Conservation (phyloP, 35 echinoderm and acorn worm genomes). For the Stichopus chloronotus region DNA sequence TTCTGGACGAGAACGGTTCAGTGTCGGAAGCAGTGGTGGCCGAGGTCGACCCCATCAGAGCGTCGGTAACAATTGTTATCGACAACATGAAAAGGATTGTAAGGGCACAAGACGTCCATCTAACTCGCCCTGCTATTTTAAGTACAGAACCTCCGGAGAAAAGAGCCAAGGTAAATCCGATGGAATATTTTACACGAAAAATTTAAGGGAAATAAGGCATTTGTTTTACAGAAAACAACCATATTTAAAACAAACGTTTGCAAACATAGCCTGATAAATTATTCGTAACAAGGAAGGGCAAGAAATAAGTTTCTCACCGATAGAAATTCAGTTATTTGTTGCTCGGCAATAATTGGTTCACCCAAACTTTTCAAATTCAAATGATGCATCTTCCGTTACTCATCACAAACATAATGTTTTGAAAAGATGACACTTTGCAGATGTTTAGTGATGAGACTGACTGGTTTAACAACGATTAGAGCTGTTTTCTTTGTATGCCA, state of each 20-base stretch:
- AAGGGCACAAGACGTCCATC: not conserved
- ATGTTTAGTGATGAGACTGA: too few species aligned
- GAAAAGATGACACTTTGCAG: too few species aligned
- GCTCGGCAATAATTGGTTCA: too few species aligned
- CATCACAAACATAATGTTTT: too few species aligned
- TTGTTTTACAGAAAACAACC: not conserved
- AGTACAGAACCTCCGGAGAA: not conserved
- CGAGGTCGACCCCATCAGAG: not conserved
- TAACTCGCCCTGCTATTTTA: not conserved
- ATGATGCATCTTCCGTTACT: too few species aligned
- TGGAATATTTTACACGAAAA: not conserved
- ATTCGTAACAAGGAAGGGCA: too few species aligned
- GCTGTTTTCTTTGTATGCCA: too few species aligned
- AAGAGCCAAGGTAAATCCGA: not conserved
- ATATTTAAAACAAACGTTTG: not conserved
- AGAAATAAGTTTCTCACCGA: too few species aligned
- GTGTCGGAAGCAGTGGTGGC: not conserved
- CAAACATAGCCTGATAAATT: too few species aligned
- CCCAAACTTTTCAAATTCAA: too few species aligned
- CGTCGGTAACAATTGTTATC: not conserved
- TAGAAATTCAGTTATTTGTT: too few species aligned
- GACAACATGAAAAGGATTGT: not conserved
- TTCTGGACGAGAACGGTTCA: not conserved
- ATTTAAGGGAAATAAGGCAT: not conserved
- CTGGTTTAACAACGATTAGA: too few species aligned